phyloP scores from a whole-genome alignment of 23 tunicate genomes.

The Pegea sp. region DNA sequence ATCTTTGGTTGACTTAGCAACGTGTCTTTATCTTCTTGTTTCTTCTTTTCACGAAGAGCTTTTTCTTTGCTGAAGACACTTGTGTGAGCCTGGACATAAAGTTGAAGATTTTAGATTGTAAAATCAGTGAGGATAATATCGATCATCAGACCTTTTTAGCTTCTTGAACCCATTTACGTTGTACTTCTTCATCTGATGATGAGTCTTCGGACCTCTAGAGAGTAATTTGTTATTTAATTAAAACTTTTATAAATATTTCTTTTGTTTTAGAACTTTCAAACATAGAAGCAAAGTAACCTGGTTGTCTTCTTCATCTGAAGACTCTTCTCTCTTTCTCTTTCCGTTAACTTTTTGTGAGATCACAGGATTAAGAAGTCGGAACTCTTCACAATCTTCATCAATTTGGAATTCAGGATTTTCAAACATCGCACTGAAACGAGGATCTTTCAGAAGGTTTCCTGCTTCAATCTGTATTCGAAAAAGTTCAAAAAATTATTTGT shows the following conservation, averaged over 20 bases:
- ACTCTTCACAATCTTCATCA: slow-evolving; percentile 80
- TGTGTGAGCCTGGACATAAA: slow-evolving; percentile 3
- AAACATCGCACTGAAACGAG: slow-evolving; percentile 67
- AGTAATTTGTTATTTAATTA: not conserved
- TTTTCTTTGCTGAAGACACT: not conserved
- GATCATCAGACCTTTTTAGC: slow-evolving; percentile 5
- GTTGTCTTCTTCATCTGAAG: slow-evolving; percentile 9
- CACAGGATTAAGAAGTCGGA: slow-evolving; percentile 28
- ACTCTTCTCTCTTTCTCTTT: slow-evolving; percentile 11
- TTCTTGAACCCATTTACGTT: slow-evolving; percentile 12
- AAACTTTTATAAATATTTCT: not conserved
- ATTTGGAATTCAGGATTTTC: slow-evolving; percentile 71
- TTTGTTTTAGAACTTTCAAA: too few relatives aligned
- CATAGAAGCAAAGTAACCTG: too few relatives aligned
- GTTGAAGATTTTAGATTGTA: too few relatives aligned
- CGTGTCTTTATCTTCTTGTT: not conserved
- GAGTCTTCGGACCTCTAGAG: slow-evolving; percentile 3
- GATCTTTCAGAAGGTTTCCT: slow-evolving; percentile 22
- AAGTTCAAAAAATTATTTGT: not conserved
- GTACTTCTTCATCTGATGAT: slow-evolving; percentile 9
- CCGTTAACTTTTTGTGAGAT: slow-evolving; percentile 35
- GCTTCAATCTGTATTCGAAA: slow-evolving; percentile 29
- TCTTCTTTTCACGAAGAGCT: not conserved
- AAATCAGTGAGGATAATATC: too few relatives aligned
- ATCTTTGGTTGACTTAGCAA: slow-evolving; percentile 4